Conservation (phyloP, 2,113 vertebrate species). For the Cryptotis parvus region DNA sequence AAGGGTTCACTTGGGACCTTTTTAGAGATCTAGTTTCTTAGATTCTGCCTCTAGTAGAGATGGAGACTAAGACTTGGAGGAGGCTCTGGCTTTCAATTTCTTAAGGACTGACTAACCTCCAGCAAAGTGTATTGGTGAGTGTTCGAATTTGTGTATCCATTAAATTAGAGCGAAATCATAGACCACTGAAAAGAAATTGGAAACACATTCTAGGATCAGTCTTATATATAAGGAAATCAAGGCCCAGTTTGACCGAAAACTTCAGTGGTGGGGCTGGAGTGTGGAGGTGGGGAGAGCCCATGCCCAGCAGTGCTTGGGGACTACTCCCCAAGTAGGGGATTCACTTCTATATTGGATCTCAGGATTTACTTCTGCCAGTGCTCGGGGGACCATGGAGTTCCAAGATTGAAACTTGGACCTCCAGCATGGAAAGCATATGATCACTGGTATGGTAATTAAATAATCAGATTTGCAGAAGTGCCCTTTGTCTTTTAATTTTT, state of each 20-base stretch:
- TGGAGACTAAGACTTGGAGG: neutral
- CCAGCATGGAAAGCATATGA: too few relatives aligned
- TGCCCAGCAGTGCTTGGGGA: too few relatives aligned
- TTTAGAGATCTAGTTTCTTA: neutral
- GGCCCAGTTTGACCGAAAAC: neutral
- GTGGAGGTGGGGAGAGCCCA: too few relatives aligned
- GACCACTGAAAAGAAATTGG: neutral
- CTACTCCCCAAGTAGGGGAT: too few relatives aligned
- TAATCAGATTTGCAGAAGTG: neutral
- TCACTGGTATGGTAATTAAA: too few relatives aligned
- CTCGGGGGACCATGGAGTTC: too few relatives aligned
- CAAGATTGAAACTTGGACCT: too few relatives aligned
- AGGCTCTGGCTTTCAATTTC: neutral
- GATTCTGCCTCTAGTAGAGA: neutral
- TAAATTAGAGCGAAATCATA: slow-evolving; percentile 10
- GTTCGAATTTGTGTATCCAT: neutral
- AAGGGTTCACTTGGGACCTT: neutral
- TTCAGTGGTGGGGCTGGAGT: too few relatives aligned
- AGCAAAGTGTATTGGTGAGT: slow-evolving; percentile 11
- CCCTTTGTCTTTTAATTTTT: neutral
- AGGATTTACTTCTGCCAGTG: too few relatives aligned
- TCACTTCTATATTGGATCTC: too few relatives aligned
- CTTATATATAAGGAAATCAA: slow-evolving; percentile 13
- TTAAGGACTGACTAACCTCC: neutral
- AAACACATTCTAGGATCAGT: slow-evolving; percentile 37